Conservation (phyloP, 2,113 vertebrate species). For the Rhodinocichla rosea region DNA sequence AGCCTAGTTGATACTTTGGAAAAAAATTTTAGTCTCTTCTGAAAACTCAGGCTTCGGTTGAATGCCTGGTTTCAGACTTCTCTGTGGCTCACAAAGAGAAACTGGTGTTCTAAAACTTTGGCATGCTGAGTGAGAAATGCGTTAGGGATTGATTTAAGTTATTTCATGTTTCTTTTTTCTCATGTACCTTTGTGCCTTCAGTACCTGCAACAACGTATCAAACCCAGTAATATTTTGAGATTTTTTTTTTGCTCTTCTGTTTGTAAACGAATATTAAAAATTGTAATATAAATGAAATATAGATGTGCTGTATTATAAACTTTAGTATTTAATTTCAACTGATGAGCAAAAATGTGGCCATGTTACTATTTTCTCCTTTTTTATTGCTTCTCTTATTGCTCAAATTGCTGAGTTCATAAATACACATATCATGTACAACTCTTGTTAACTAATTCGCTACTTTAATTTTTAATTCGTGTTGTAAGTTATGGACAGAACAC, state of each 20-base stretch:
- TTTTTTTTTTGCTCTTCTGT: not conserved
- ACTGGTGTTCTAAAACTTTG: not conserved
- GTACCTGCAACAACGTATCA: not conserved
- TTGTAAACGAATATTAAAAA: not conserved
- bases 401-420: not conserved
- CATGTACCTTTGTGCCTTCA: not conserved
- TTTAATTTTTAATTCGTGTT: not conserved
- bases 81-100: not conserved
- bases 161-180: not conserved
- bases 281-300: not conserved
- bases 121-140: not conserved
- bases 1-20: not conserved
- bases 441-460: not conserved
- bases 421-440: not conserved
- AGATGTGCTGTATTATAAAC: not conserved
- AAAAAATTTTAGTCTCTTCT: not conserved
- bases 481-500: not conserved
- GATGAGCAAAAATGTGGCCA: not conserved
- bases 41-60: not conserved
- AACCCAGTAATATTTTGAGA: not conserved
- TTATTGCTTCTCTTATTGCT: not conserved
- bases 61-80: not conserved
- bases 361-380: not conserved
- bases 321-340: not conserved
- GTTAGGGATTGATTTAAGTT: not conserved